Percentiles rank a stretch among this genome's conserved stretches.
phyloP scores from a whole-genome alignment of 2,797 vertebrate species.

The Philypnodon macrostomus region DNA sequence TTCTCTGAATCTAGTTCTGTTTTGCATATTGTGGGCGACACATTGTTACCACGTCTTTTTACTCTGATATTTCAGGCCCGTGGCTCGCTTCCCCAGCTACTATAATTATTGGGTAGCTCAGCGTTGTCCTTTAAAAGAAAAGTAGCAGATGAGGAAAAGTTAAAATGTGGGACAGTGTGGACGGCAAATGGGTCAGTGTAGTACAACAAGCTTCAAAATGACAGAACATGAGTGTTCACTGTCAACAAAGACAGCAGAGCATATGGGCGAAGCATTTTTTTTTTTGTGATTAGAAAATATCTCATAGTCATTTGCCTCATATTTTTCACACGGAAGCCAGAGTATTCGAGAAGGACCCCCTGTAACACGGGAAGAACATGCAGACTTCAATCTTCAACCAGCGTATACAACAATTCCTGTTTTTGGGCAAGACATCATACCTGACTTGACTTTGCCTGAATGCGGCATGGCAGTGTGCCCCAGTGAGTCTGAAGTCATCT shows the following conservation, averaged over 20 bases:
- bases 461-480: no score
- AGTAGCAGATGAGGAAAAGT: slow-evolving; percentile 12
- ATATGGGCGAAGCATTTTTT: no score
- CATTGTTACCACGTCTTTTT: slow-evolving; percentile 3
- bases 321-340: no score
- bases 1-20: neutral
- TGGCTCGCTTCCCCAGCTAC: slow-evolving; percentile 13
- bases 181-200: slow-evolving; percentile 17
- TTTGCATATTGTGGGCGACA: slow-evolving; percentile 5
- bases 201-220: slow-evolving; percentile 9
- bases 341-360: no score
- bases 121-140: slow-evolving; percentile 16
- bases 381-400: no score
- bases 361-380: no score
- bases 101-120: slow-evolving; percentile 20
- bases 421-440: no score
- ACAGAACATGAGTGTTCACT: neutral
- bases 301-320: no score
- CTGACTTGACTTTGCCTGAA: no score
- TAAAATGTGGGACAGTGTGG: slow-evolving; percentile 7
- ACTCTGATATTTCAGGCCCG: slow-evolving; percentile 19
- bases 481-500: no score
- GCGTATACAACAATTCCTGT: no score
- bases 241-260: neutral
- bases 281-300: no score